phyloP scores from a whole-genome alignment of 2,888 invertebrate genomes.

The Horisme vitalbata region DNA sequence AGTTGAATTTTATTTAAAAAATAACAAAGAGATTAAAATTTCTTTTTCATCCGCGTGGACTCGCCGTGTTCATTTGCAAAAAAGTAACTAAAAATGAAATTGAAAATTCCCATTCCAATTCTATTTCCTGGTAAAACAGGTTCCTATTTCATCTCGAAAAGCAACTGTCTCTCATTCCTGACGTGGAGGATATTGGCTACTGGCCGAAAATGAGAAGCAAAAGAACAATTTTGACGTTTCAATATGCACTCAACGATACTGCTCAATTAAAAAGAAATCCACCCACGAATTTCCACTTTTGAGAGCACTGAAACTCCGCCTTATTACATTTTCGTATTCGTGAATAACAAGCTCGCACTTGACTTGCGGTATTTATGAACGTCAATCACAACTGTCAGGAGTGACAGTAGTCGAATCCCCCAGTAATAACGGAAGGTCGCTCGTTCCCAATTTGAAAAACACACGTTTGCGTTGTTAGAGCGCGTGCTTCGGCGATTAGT shows the following conservation, averaged over 20 bases:
- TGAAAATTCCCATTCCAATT: slow-evolving; percentile 71
- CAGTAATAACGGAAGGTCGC: slow-evolving; percentile 72
- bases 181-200: slow-evolving; percentile 75
- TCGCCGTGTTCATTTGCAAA: slow-evolving; percentile 49
- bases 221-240: slow-evolving; percentile 80
- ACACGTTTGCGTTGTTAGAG: slow-evolving; percentile 70
- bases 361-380: slow-evolving; percentile 74
- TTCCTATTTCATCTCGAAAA: slow-evolving; percentile 64
- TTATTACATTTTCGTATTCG: slow-evolving; percentile 61
- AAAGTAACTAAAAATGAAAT: slow-evolving; percentile 67
- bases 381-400: slow-evolving; percentile 80
- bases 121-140: slow-evolving; percentile 75
- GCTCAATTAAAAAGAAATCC: slow-evolving; percentile 28
- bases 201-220: slow-evolving; percentile 76
- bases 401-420: slow-evolving; percentile 79
- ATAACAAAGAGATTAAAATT: slow-evolving; percentile 23
- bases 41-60: slow-evolving; percentile 26
- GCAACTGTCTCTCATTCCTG: slow-evolving; percentile 66
- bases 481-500: slow-evolving; percentile 81
- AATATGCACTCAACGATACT: slow-evolving; percentile 72
- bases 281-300: slow-evolving; percentile 26
- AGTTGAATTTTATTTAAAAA: slow-evolving; percentile 3
- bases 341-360: slow-evolving; percentile 72
- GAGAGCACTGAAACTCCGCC: slow-evolving; percentile 52
- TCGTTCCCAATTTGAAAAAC: slow-evolving; percentile 76